These are phyloP conservation scores for Leptoclinus maculatus DNA, from an alignment of 2,797 vertebrate species.

Conservation along the genomic window DNA sequence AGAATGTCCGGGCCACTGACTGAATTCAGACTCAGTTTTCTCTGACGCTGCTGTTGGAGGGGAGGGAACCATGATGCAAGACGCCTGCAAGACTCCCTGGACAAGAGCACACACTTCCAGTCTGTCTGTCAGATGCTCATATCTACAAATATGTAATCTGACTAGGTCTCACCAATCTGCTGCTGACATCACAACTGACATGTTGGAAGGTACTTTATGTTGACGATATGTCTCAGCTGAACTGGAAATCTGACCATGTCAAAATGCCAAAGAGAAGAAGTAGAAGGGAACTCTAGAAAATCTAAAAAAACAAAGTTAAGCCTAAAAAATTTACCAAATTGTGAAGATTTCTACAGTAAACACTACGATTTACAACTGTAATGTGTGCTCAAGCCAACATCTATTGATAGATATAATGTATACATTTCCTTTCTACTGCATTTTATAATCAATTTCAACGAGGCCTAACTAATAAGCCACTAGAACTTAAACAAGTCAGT, in stretches of 20 bases:
- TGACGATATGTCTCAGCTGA: slow-evolving; percentile 35
- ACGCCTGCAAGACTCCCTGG: slow-evolving; percentile 79
- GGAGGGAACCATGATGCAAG: slow-evolving; percentile 83
- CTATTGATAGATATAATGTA: background rate
- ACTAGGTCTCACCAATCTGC: slow-evolving; percentile 40
- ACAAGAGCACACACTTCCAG: slow-evolving; percentile 58
- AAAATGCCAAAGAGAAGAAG: slow-evolving; percentile 17
- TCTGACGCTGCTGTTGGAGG: slow-evolving; percentile 55
- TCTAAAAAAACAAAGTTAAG: slow-evolving; percentile 4
- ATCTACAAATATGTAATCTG: slow-evolving; percentile 39
- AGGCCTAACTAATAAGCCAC: background rate
- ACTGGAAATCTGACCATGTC: slow-evolving; percentile 36
- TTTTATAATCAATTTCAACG: background rate
- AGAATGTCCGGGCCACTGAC: slow-evolving; percentile 58
- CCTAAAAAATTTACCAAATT: background rate
- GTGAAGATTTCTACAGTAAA: background rate
- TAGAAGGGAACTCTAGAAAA: slow-evolving; percentile 4
- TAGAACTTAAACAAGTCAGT: background rate
- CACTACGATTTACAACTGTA: background rate
- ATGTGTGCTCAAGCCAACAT: background rate
- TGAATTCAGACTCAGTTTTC: slow-evolving; percentile 54
- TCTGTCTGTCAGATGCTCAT: slow-evolving; percentile 8
- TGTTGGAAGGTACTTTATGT: slow-evolving; percentile 39
- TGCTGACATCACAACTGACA: slow-evolving; percentile 45
- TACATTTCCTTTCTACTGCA: background rate